Base-by-base conservation (phyloP, 2,113 vertebrate species). In the Rhinogobius similis region DNA sequence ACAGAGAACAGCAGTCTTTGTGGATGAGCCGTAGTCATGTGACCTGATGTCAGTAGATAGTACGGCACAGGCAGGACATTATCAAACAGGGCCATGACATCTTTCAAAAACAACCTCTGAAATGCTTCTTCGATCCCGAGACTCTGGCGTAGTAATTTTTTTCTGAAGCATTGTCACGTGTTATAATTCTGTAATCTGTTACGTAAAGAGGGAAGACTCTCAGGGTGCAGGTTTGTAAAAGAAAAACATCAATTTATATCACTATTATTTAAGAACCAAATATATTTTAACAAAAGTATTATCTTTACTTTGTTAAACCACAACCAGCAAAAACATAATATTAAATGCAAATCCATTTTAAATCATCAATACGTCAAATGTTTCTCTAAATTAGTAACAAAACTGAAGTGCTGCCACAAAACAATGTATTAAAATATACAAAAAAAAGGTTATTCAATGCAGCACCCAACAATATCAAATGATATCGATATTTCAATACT, bases 1-100 rank as follows among this genome's bases (percentile, higher is more conserved):
- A 32, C 27, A 27, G 38, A 79, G 55, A 83, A 83, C 48, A 63
- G 62, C 16, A 1, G 43, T 70, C 81, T 79, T 78, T 76, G 62
- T 84, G 80, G 50, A 62, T 32, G 81, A 78, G 61, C 62, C 50
- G 67, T 4, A 5, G 65, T 82, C 86, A 87, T 84, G 86, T 89
- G 87, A 81, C 82, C 77, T 79, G 74, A 79, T 82, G 82, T 88
- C 81, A 86, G 72, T 75, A 73, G 73, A 82, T 53, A 80, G 55
- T 68, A 71, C 58, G 75, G 63, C 68, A 88, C 82, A 85, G 86
- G 78, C 72, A 50, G 70, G 52, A 81, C 73, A 81, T 86, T 88
- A 84, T 89, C 16, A 27, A 48, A 77, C 72, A 1, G 36, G 74
- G 62, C 53, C 27, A 63, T 61, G 58, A 77, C 70, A 71, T 82